Evolutionary conservation across 1,140 invertebrate species (phyloP), one percentile per base, ranked within the genome.

Genomic region (Acyrthosiphon pisum): DNA sequence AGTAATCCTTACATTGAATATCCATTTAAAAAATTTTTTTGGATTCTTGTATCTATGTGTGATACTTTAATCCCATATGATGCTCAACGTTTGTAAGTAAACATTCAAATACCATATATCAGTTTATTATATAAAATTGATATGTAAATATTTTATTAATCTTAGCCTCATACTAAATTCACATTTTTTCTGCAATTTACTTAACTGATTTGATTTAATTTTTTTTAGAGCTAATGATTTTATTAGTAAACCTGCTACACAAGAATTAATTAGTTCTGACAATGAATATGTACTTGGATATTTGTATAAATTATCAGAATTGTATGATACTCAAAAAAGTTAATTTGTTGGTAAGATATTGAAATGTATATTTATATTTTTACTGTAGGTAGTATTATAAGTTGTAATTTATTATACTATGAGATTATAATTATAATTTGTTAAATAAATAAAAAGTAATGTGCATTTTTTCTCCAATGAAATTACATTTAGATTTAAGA

Each of bases 11-110:
- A 90, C 30, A 68, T 26, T n/a, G 91, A 84, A 53, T 86, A 93
- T 53, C 91, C 81, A 41, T 93, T 93, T 37, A 93, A 93, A 86
- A 48, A 84, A 41, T 93, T 86, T 22, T 93, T 93, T 26, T 93
- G 91, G 91, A 50, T 93, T 84, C 91, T 93, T 41, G 35, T 26
- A 76, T 93, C 91, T 3, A 53, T 84, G 48, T 93, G 81, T 56
- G 23, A 93, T 56, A 46, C 37, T 1, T 56, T 93, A 56, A 53
- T 50, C 8, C 76, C 91, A 41, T 93, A 93, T 56, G 91, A 93
- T 56, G 91, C 91, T 41, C 68, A 84, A 93, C 44, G 41, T 18
- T 86, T 93, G 91, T 93, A 93, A 93, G 91, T 91, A 81, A 91
- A 50, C 23, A 53, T 53, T 37, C 6, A 37, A 41, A 41, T 41